Percentiles rank a stretch among this genome's conserved stretches.
Evolutionary conservation across 2,888 invertebrate species (phyloP).

Genomic region (Acanthoscelides obtectus): DNA sequence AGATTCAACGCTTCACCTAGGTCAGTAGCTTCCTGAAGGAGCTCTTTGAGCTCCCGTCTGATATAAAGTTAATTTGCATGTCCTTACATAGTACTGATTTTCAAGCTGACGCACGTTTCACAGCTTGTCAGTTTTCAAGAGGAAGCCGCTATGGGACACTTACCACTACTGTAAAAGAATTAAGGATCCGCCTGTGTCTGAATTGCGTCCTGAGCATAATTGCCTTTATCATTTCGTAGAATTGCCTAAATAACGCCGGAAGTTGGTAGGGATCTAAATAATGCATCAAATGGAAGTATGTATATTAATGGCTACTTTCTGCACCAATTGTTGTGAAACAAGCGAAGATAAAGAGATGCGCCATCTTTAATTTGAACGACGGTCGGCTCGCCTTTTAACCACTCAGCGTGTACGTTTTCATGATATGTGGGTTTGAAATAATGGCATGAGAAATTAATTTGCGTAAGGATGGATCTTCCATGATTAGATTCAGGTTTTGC

Average conservation of each 20-base stretch:
- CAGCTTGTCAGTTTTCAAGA: too few relatives aligned
- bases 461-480: too few relatives aligned
- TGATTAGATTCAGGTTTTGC: too few relatives aligned
- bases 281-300: neutral
- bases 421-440: neutral
- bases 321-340: neutral
- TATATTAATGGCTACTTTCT: neutral
- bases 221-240: neutral
- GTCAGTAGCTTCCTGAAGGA: too few relatives aligned
- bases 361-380: neutral
- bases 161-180: neutral
- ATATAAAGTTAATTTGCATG: too few relatives aligned
- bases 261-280: neutral
- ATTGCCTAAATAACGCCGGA: neutral
- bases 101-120: too few relatives aligned
- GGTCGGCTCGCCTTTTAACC: neutral
- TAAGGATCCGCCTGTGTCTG: neutral
- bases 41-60: too few relatives aligned
- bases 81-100: too few relatives aligned
- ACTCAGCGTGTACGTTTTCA: neutral
- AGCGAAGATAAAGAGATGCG: neutral
- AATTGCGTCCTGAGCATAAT: neutral
- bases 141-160: too few relatives aligned
- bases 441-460: neutral
- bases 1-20: too few relatives aligned